Conservation (phyloP, 2,113 vertebrate species). For the Tragelaphus imberbis region DNA sequence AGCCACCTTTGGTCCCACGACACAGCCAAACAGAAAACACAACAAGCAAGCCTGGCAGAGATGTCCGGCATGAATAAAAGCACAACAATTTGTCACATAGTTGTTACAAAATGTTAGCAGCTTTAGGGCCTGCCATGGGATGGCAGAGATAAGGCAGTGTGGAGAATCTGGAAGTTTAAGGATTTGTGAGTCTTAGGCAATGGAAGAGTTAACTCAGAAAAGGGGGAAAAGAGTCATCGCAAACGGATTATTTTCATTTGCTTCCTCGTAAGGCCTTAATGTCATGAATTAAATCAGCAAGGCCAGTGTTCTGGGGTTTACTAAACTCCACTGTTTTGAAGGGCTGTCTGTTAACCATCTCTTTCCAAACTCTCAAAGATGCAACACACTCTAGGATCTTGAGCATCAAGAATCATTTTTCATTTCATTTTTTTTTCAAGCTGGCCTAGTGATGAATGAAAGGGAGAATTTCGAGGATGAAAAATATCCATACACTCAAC, state of each 20-base stretch:
- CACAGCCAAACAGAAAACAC: conserved; percentile 87
- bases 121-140: conserved; percentile 81
- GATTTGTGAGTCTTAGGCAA: conserved; percentile 32
- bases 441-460: conserved; percentile 9
- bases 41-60: conserved; percentile 87
- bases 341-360: conserved; percentile 54
- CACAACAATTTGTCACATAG: conserved; percentile 87
- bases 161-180: neutral
- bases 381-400: conserved; percentile 39
- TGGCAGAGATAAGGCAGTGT: conserved; percentile 71
- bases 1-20: conserved; percentile 93
- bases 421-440: conserved; percentile 24
- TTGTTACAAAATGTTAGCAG: conserved; percentile 84
- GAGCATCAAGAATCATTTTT: neutral
- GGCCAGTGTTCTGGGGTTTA: conserved; percentile 65
- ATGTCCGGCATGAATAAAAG: conserved; percentile 80
- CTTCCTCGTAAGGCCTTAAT: conserved; percentile 64
- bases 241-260: conserved; percentile 74
- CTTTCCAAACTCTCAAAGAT: conserved; percentile 61
- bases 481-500: neutral
- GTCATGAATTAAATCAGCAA: conserved; percentile 75
- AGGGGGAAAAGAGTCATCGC: conserved; percentile 50
- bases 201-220: conserved; percentile 74
- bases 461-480: conserved; percentile 3
- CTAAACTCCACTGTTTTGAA: conserved; percentile 70